phyloP scores from a whole-genome alignment of 2,888 invertebrate genomes.

The Scrobipalpa atriplicella region DNA sequence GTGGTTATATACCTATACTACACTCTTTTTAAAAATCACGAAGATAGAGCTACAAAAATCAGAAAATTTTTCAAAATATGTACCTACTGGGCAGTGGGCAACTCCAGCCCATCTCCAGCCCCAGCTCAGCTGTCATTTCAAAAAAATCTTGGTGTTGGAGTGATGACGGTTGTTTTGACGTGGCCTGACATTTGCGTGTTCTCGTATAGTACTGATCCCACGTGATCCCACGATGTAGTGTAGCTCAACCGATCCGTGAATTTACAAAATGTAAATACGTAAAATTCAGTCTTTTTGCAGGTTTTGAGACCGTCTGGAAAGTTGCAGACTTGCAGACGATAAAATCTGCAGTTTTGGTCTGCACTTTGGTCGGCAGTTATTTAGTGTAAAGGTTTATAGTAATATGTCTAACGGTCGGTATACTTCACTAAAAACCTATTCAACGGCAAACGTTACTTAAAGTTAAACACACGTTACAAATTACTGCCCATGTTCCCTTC shows the following conservation, averaged over 20 bases:
- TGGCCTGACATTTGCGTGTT: conserved; percentile 69
- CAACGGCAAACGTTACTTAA: too few relatives aligned
- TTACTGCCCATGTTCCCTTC: too few relatives aligned
- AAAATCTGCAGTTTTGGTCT: too few relatives aligned
- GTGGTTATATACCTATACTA: too few relatives aligned
- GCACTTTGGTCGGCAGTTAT: too few relatives aligned
- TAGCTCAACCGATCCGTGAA: neutral
- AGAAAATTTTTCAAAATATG: neutral
- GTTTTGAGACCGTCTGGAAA: too few relatives aligned
- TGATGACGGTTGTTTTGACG: conserved; percentile 81
- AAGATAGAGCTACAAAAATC: neutral
- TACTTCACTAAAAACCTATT: too few relatives aligned
- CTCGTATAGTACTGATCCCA: conserved; percentile 27
- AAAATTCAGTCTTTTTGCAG: neutral
- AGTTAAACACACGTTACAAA: too few relatives aligned
- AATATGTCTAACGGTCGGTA: too few relatives aligned
- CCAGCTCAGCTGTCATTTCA: conserved; percentile 36
- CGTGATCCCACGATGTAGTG: neutral
- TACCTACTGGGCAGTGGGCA: neutral
- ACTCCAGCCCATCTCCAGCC: conserved; percentile 38
- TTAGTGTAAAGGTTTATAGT: too few relatives aligned
- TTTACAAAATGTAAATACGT: conserved; percentile 29
- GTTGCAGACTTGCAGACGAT: too few relatives aligned
- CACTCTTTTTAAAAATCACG: neutral
- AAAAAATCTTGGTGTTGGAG: conserved; percentile 51